Evolutionary conservation across 2,888 invertebrate genomes (phyloP), one percentile per base, ranked within the genome.

Genomic region (Dryomyza anilis): DNA sequence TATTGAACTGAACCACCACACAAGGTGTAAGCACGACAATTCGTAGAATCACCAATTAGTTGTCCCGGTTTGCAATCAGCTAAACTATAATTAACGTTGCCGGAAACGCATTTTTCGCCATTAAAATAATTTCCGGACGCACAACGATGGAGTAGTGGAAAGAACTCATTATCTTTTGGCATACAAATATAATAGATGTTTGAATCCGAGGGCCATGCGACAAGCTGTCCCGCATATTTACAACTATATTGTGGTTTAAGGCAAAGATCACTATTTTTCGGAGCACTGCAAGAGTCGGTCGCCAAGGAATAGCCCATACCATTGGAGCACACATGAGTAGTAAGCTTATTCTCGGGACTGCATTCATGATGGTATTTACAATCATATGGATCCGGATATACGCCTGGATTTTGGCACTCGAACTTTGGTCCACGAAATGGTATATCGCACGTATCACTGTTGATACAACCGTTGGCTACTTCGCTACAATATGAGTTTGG

Each of bases 381-480:
- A 46, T 81, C 76, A 59, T 81, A 79, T 6, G 81, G 81, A 77
- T 81, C 79, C 1, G 81, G 81, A 60, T 73, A 81, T 0, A 71
- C 59, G 3, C 79, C 79, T 0, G 70, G 56, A 45, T 70, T 71
- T 63, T 77, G 80, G 55, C 78, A 78, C 58, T 71, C 71, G 61
- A 78, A 78, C 25, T 73, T 73, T 2, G 65, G 62, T 10, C 76
- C 77, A 8, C 73, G 70, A 23, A 25, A 25, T 2, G 16, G 27
- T 16, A 43, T 8, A 5, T 59, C 52, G 29, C 70, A 70, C 25
- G 39, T 57, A 30, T 56, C 52, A 21, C 63, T 55, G 12, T 55
- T 67, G 21, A 48, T 56, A 4, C 69, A 70, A 16, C 66, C 67
- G 3, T 62, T 61, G 19, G 67, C 67, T 0, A 63, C 69, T 65